Conservation (phyloP, 2,113 vertebrate genomes). For the Petrocephalus microphthalmus region DNA sequence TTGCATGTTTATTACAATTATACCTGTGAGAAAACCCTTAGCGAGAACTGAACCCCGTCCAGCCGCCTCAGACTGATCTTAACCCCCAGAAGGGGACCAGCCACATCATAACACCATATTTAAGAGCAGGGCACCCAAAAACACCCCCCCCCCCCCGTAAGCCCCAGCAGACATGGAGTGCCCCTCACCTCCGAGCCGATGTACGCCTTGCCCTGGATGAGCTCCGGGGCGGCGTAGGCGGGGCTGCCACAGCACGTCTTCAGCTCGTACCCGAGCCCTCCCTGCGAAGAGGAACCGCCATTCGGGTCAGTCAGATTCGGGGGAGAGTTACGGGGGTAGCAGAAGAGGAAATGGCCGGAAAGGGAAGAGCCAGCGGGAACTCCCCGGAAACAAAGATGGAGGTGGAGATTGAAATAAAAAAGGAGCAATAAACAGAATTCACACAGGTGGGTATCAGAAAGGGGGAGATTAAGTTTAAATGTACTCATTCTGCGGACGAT, state of each 20-base stretch:
- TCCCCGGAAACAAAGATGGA: background rate
- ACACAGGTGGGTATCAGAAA: too few relatives aligned
- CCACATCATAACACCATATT: too few relatives aligned
- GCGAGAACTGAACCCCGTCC: background rate
- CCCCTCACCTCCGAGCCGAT: conserved; percentile 86
- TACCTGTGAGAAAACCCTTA: background rate
- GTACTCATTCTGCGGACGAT: too few relatives aligned
- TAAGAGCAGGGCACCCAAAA: background rate
- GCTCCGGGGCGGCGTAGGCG: conserved; percentile 88
- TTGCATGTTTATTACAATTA: background rate
- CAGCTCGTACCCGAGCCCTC: conserved; percentile 77
- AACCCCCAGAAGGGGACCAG: background rate
- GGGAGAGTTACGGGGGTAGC: background rate
- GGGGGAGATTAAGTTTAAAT: too few relatives aligned
- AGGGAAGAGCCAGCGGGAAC: background rate
- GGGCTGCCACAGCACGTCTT: conserved; percentile 91
- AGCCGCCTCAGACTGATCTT: background rate
- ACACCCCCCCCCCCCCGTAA: too few relatives aligned
- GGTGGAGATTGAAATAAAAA: background rate
- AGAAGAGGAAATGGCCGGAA: background rate
- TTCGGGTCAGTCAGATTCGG: background rate
- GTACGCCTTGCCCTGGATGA: conserved; percentile 89
- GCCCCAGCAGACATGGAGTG: conserved; percentile 25
- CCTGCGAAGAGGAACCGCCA: conserved; percentile 50
- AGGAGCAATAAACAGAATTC: background rate